Base-by-base conservation (phyloP, 2,888 invertebrate genomes). In the Cerastoderma edule region DNA sequence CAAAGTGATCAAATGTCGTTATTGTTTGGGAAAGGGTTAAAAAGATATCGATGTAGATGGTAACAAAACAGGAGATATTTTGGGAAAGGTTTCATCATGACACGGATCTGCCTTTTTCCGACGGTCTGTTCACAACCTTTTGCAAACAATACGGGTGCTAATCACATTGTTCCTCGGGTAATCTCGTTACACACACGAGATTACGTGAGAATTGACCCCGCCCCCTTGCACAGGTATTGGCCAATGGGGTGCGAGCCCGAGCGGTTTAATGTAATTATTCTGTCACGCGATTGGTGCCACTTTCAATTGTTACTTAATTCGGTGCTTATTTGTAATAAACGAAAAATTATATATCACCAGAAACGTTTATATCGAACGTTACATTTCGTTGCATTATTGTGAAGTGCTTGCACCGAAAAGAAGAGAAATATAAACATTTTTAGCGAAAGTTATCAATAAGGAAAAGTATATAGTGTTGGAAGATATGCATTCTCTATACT, bases 101-200 rank as follows among this genome's bases (percentile, higher is more conserved):
- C n/a, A n/a, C n/a, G n/a, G n/a, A n/a, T n/a, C n/a, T n/a, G n/a
- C n/a, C 57, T 76, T 72, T 72, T 60, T 33, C 54, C 46, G 27
- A 60, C 67, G 71, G 71, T 78, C 78, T 78, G 73, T 78, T 78
- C 71, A 63, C 73, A 50, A 46, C 28, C 64, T 19, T 70, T 27
- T 57, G 73, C 71, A 73, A 78, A 78, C 67, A 73, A 78, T 69
- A 67, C 32, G 39, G 78, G 76, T 65, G 76, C 39, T 76, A 76
- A 75, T 76, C 68, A 65, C 64, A 76, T 76, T 65, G 76, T 72
- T 72, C 64, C 64, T n/a, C 60, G 63, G 24, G 48, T 71, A 72
- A 76, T 76, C 76, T 72, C 50, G 67, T 76, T 71, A 72, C 22
- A 32, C 5, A 33, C 53, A 46, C 35, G 72, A 57, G 70, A 70